Evolutionary conservation across 2,113 vertebrate genomes (phyloP).

Genomic region (Benitochromis conjunctus): DNA sequence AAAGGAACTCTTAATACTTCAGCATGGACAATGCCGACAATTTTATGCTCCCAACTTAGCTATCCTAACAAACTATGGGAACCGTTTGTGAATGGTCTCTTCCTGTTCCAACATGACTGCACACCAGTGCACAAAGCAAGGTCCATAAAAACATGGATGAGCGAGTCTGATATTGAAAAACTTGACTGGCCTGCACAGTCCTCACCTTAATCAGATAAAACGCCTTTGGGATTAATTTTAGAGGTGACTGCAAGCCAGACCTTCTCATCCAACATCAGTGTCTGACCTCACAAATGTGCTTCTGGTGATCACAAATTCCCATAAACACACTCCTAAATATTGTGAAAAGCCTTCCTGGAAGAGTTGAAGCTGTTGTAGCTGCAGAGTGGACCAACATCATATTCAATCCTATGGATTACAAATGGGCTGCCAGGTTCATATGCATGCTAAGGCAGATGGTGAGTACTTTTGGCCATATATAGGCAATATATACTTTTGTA

Average conservation of each 20-base stretch:
- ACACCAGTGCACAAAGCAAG: too few relatives aligned
- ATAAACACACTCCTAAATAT: neutral
- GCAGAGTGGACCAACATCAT: neutral
- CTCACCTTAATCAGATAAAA: too few relatives aligned
- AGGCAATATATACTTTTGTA: neutral
- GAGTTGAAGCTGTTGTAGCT: neutral
- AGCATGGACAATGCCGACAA: neutral
- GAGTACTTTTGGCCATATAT: neutral
- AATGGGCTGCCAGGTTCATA: neutral
- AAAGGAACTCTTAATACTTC: neutral
- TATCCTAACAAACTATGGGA: too few relatives aligned
- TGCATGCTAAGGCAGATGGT: neutral
- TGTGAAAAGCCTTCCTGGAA: neutral
- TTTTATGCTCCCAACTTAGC: neutral
- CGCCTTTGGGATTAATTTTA: too few relatives aligned
- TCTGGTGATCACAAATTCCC: too few relatives aligned
- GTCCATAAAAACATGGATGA: too few relatives aligned
- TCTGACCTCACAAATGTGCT: too few relatives aligned
- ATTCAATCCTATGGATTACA: neutral
- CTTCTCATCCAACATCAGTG: too few relatives aligned
- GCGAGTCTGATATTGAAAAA: too few relatives aligned
- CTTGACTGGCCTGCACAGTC: too few relatives aligned
- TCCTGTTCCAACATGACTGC: neutral
- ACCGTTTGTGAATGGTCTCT: neutral
- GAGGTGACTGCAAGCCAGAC: too few relatives aligned